A percentile compares a stretch with the other conserved stretches of the same genome.
These are phyloP conservation scores for Synergus itoensis DNA, from an alignment of 2,888 invertebrate species.

Conservation along the genomic window DNA sequence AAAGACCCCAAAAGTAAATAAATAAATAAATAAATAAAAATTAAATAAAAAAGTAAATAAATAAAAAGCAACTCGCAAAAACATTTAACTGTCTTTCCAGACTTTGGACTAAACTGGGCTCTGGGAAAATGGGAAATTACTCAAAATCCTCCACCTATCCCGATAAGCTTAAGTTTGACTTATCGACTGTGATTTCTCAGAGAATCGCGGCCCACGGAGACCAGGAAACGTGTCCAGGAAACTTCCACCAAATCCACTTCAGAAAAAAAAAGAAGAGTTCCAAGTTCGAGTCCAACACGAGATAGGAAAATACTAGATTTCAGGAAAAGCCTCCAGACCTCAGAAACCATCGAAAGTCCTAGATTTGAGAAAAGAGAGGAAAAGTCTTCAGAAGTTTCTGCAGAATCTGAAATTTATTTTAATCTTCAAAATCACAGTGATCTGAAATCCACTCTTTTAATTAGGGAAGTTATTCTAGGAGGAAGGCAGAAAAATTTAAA, in stretches of 20 bases:
- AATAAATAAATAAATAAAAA: not conserved
- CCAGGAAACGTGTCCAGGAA: constrained; percentile 19
- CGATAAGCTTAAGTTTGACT: constrained; percentile 20
- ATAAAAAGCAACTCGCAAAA: not conserved
- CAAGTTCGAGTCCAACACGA: not conserved
- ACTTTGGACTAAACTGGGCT: constrained; percentile 14
- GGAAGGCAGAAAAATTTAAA: not conserved
- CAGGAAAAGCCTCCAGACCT: not conserved
- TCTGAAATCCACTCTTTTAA: constrained; percentile 6
- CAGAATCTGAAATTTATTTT: not conserved
- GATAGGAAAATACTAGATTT: not conserved
- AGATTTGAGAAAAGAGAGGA: not conserved
- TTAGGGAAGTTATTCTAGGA: constrained; percentile 5
- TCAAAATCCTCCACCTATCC: constrained; percentile 11
- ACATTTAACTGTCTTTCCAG: constrained; percentile 6
- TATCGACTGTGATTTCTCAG: constrained; percentile 24
- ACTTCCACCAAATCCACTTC: not conserved
- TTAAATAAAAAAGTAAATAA: not conserved
- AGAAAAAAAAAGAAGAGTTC: not conserved
- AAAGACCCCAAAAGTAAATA: constrained; percentile 15
- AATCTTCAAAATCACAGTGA: not conserved
- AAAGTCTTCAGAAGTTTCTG: not conserved
- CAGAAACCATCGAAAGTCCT: not conserved
- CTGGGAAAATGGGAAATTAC: constrained; percentile 11
- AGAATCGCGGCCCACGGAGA: not conserved